Base-by-base conservation (phyloP, 2,113 vertebrate species). In the Clarias gariepinus region DNA sequence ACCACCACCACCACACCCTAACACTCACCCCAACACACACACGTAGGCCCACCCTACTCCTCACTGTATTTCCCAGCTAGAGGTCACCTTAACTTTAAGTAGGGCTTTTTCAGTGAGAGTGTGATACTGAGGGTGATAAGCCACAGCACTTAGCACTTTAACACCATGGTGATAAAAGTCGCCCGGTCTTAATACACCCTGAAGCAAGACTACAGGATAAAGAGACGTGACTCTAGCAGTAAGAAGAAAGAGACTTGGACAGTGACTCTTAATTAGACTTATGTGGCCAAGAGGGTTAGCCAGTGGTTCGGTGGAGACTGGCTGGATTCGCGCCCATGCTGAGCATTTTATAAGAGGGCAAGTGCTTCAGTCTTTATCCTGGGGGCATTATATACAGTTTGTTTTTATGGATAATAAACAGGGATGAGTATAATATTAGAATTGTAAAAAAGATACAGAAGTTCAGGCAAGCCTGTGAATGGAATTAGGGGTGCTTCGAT, bases 81-180 rank as follows among this genome's bases (percentile, higher is more conserved):
- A 76, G 63, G 73, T 77, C 58, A 85, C 83, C 71, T 77, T 74
- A 85, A 74, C 33, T 41, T 36, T 13, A 23, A 76, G n/a, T 57
- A n/a, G 47, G 73, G 36, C 73, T 41, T 30, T 85, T 85, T 64
- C 73, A 78, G 41, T 28, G 25, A n/a, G 36, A 53, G 58, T 77
- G 83, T 78, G 41, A 78, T 64, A 78, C 55, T 10, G 36, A 78
- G 41, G 60, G n/a, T 77, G 83, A 85, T 85, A 85, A 85, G 83
- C 83, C 58, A 64, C 57, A 25, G 58, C 83, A 84, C 78, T 53
- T 63, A 76, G 66, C 53, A 30, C 69, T 88, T 68, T 76, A 82
- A 58, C 69, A 82, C 68, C 18, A 13, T 36, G 63, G 47, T 47
- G 79, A 80, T 85, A 77, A 77, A 88, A 82, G 61, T 28, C 28